Evolutionary conservation across 2,797 vertebrate species (phyloP).

Genomic region (Acropternis orthonyx): DNA sequence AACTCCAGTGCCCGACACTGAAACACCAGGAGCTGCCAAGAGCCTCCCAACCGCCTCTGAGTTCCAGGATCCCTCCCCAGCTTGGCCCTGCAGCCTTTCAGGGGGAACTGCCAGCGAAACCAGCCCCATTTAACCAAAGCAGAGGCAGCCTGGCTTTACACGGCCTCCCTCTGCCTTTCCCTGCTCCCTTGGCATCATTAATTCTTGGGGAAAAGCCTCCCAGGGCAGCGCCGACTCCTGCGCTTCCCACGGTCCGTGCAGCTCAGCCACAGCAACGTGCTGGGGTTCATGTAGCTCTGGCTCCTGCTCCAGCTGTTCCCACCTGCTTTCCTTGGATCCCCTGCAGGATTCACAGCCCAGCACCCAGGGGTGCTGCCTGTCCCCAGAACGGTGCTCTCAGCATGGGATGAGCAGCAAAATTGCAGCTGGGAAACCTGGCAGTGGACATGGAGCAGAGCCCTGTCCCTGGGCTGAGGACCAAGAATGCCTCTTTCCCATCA

Average conservation of each 20-base stretch:
- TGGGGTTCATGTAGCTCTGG: not conserved
- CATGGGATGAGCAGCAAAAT: not conserved
- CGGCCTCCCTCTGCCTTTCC: not conserved
- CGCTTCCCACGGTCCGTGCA: accelerated
- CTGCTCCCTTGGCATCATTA: not conserved
- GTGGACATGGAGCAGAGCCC: not conserved
- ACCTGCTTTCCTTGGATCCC: not conserved
- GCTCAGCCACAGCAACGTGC: not conserved
- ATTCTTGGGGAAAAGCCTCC: not conserved
- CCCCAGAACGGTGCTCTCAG: not conserved
- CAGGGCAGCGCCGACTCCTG: not conserved
- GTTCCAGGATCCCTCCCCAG: not conserved
- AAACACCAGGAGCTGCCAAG: not conserved
- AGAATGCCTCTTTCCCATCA: slow-evolving; percentile 44
- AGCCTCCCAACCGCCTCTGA: not conserved
- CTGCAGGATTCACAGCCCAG: not conserved
- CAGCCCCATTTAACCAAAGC: not conserved
- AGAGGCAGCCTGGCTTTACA: not conserved
- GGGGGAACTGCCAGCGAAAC: not conserved
- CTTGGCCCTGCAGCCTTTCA: not conserved
- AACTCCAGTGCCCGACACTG: not conserved
- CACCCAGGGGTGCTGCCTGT: slow-evolving; percentile 19
- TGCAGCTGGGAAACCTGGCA: slow-evolving; percentile 42
- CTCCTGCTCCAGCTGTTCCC: not conserved
- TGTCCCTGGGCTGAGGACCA: slow-evolving; percentile 5